A percentile compares a stretch with the other conserved stretches of the same genome.
These are phyloP conservation scores for Phalacrocorax aristotelis DNA, from an alignment of 2,113 vertebrate genomes.

Conservation along the genomic window DNA sequence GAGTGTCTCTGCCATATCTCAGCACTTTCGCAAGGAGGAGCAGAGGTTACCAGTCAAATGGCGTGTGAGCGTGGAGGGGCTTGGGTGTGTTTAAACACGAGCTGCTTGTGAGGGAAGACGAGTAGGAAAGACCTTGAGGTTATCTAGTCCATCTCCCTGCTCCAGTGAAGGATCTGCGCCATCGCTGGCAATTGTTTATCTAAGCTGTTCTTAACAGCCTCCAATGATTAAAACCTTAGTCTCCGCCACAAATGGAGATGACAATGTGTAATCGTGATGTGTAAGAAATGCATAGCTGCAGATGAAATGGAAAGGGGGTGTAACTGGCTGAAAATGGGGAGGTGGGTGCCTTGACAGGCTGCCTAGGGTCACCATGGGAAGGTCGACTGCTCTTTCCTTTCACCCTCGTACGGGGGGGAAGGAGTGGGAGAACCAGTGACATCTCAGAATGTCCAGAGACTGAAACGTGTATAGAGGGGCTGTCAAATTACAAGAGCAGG, in stretches of 20 bases:
- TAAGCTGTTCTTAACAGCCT: not conserved
- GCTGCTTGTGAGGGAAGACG: not conserved
- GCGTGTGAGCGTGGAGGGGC: not conserved
- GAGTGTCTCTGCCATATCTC: not conserved
- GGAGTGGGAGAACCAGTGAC: not conserved
- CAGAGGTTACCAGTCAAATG: not conserved
- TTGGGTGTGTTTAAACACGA: not conserved
- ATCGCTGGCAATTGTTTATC: not conserved
- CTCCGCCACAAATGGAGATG: not conserved
- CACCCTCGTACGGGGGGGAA: fast-evolving
- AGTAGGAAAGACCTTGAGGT: not conserved
- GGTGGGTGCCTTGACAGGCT: not conserved
- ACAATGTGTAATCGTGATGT: not conserved
- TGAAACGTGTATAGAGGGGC: not conserved
- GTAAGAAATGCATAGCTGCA: not conserved
- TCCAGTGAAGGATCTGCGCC: not conserved
- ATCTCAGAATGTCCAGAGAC: not conserved
- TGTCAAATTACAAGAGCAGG: not conserved
- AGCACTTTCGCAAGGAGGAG: not conserved
- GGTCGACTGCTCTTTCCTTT: not conserved
- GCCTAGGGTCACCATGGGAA: fast-evolving
- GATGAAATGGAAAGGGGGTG: not conserved
- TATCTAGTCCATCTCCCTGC: not conserved
- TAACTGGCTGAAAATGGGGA: not conserved
- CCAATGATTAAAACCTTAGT: not conserved